Conservation (phyloP, 2,797 vertebrate species). For the Diplodus puntazzo region DNA sequence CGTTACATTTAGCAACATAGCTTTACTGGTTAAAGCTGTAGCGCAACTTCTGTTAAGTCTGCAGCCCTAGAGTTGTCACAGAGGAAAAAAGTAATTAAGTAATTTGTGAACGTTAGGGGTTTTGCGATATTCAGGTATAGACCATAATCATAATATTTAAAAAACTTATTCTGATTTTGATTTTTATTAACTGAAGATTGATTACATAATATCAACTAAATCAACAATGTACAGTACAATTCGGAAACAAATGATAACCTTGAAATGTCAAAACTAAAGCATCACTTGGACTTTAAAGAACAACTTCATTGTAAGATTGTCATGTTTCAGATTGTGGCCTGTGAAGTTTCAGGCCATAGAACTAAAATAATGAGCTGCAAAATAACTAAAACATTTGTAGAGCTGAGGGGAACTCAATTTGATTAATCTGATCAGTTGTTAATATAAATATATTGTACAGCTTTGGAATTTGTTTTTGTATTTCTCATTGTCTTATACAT, state of each 20-base stretch:
- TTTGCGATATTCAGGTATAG: too few relatives aligned
- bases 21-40: too few relatives aligned
- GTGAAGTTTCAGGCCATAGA: not conserved
- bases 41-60: too few relatives aligned
- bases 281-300: not conserved
- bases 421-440: not conserved
- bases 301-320: not conserved
- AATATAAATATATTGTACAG: not conserved
- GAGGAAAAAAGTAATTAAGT: too few relatives aligned
- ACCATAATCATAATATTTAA: too few relatives aligned
- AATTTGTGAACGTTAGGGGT: too few relatives aligned
- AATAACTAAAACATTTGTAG: not conserved
- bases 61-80: too few relatives aligned
- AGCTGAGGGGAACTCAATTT: not conserved
- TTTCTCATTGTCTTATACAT: not conserved
- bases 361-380: constrained; percentile 7
- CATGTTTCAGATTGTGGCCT: not conserved
- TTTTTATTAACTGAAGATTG: not conserved
- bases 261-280: not conserved
- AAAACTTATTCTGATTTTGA: too few relatives aligned
- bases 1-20: too few relatives aligned
- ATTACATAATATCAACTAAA: not conserved
- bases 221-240: not conserved
- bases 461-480: not conserved
- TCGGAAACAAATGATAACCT: not conserved